Conservation (phyloP, 2,113 vertebrate genomes). For the Okapia johnstoni region DNA sequence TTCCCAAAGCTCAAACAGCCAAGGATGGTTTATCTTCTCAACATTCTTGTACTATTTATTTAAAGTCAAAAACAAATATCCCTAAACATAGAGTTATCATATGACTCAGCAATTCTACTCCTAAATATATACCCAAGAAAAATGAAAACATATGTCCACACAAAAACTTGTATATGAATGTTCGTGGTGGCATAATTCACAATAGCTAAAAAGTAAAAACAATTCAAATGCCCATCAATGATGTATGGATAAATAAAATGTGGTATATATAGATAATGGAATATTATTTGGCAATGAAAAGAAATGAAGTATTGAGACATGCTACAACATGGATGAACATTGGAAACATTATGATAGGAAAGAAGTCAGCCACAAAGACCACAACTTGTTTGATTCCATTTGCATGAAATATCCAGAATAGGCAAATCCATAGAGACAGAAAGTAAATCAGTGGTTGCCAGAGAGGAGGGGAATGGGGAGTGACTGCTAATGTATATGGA, state of each 20-base stretch:
- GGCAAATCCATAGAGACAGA: neutral
- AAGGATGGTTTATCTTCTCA: neutral
- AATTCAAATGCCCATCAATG: neutral
- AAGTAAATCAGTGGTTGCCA: neutral
- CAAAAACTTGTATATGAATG: neutral
- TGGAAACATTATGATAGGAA: neutral
- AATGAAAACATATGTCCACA: neutral
- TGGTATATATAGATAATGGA: neutral
- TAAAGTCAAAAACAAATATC: conserved; percentile 22
- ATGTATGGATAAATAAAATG: neutral
- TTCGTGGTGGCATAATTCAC: neutral
- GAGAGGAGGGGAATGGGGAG: neutral
- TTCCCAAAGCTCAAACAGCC: neutral
- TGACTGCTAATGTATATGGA: neutral
- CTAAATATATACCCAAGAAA: neutral
- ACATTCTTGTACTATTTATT: neutral
- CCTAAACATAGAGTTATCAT: neutral
- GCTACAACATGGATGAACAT: neutral
- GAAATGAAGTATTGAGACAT: neutral
- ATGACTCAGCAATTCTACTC: conserved; percentile 5
- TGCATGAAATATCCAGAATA: neutral
- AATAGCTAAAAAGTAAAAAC: neutral
- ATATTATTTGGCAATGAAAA: conserved; percentile 42
- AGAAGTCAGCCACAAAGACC: neutral
- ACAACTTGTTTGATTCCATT: neutral